These are phyloP conservation scores for Thripadectes ignobilis DNA, from an alignment of 2,797 vertebrate genomes.

Conservation along the genomic window DNA sequence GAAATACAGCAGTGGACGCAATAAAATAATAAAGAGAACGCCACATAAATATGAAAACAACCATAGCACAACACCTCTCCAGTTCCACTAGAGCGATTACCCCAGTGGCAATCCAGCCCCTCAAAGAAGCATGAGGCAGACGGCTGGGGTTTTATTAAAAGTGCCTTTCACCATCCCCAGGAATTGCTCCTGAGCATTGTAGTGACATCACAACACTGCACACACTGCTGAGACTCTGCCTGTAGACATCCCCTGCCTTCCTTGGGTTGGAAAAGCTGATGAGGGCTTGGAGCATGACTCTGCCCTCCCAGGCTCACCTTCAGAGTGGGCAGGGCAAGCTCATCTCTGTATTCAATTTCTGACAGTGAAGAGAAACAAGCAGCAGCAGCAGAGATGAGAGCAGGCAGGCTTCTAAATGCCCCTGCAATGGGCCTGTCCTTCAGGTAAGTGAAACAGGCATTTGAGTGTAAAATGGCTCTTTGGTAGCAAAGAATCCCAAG, in stretches of 20 bases:
- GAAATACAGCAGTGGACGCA: constrained; percentile 14
- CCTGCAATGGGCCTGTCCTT: not conserved
- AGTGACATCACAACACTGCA: not conserved
- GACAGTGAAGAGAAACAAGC: not conserved
- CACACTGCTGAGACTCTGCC: not conserved
- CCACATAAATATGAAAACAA: constrained; percentile 31
- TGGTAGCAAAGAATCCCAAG: not conserved
- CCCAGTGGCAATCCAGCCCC: not conserved
- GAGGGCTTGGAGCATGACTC: not conserved
- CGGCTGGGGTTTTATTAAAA: not conserved
- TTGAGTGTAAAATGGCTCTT: not conserved
- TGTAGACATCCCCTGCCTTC: accelerated
- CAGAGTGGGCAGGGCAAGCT: not conserved
- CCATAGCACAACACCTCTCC: not conserved
- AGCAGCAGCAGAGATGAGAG: not conserved
- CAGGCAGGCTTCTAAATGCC: not conserved
- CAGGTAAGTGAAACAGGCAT: not conserved
- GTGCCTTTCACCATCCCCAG: not conserved
- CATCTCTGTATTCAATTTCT: not conserved
- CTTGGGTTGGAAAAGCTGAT: not conserved
- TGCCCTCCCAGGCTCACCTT: not conserved
- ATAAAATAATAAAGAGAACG: not conserved
- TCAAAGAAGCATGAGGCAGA: not conserved
- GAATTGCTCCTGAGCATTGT: not conserved
- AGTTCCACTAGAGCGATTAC: not conserved